Base-by-base conservation (phyloP, 2,113 vertebrate genomes). In the Indicator maculatus region DNA sequence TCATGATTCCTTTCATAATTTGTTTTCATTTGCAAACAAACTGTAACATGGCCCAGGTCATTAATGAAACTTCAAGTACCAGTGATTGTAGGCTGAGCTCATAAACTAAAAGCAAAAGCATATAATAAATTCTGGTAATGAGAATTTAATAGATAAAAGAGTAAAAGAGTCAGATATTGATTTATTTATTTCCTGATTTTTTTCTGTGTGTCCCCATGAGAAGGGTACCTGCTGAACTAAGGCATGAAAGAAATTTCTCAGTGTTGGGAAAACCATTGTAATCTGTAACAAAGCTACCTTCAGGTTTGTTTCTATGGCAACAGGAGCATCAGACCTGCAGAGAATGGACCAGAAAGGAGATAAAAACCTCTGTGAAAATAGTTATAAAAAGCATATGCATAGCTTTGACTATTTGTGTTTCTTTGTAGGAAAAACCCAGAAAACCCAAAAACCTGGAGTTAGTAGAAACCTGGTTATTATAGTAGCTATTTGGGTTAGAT, bases 291-390 rank as follows among this genome's bases (percentile, higher is more conserved):
- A 95, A 96, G 92, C 92, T 86, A 93, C 86, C 88, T 93, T 17
- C 76, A 9, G 95, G 90, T 56, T 88, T 69, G 96, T 96, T 90
- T 20, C 96, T 38, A 94, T 94, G 88, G 93, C 86, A 96, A 96
- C 95, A 88, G 76, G 90, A 96, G 88, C 95, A 93, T 94, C 96
- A 93, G 93, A 67, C 90, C 92, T 93, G 88, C 92, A 69, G 56
- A 92, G 86, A 93, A 96, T 1, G 65, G 96, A 81, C 92, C 86
- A 83, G 80, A 78, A 86, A 84, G 69, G 70, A 92, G 86, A 90
- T 75, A 88, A 96, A 96, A 93, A 38, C 76, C 38, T 83, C 38
- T 53, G 5, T 58, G 86, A 81, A 94, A 94, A 92, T 81, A 96
- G 86, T 90, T 93, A 47, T 8, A 53, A 89, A 89, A 71, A 75